Base-by-base conservation (phyloP, 1,140 invertebrate species). In the Monochamus saltuarius region DNA sequence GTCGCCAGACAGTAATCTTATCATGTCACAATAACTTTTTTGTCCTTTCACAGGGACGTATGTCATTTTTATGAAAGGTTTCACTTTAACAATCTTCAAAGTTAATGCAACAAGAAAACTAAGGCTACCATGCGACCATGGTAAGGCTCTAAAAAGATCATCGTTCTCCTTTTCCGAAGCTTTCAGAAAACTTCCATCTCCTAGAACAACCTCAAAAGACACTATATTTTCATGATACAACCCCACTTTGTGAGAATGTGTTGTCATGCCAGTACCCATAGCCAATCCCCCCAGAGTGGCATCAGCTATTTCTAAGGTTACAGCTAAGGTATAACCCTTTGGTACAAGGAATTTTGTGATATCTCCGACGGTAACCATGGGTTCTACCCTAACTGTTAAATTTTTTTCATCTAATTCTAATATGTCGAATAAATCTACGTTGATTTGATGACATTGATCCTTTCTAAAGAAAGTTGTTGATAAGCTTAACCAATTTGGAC, bases 381-480 rank as follows among this genome's bases (percentile, higher is more conserved):
- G 72, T 57, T 75, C 72, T 7, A 83, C 83, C 51, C 71, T 68
- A 1, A 84, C 75, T 6, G 76, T 80, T 47, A 82, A 55, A 29
- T 78, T 73, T n/a, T 71, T 49, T 66, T 81, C 75, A 59, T 83
- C 73, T 22, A 84, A 59, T 42, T 77, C 67, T 7, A 84, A 69
- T 65, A 83, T 81, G 63, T 81, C 75, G 59, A 80, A 85, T 2
- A 88, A 73, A 11, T 84, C 80, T 43, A 87, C 78, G 0, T 81
- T 73, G 13, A 88, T 78, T 73, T 82, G 77, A 63, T 87, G 83
- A 62, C 84, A 86, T 10, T 82, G 71, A 47, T 85, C 78, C 76
- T 87, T 87, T 66, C 78, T 76, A 73, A 84, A 87, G 73, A 87
- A 88, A 0, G 81, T 87, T 2, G 83, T 85, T 3, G 85, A 87